Conservation (phyloP, 2,797 vertebrate genomes). For the Lepilemur septentrionalis region DNA sequence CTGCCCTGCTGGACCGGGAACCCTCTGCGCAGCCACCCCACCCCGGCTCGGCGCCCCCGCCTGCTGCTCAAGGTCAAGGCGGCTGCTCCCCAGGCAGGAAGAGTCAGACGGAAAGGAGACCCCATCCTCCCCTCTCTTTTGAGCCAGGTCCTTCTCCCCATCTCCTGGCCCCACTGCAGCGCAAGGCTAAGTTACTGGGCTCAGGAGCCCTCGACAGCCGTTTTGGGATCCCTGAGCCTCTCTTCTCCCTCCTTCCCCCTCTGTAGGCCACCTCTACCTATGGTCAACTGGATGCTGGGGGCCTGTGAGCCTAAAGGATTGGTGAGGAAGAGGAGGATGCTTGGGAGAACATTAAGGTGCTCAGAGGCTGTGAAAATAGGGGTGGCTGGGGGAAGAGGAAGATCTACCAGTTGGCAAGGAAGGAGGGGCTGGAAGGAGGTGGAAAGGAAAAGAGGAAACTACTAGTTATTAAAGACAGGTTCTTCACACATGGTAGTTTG, state of each 20-base stretch:
- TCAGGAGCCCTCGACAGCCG: background rate
- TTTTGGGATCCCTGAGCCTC: background rate
- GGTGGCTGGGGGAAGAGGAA: background rate
- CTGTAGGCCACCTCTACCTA: background rate
- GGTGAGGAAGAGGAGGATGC: background rate
- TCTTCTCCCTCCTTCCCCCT: background rate
- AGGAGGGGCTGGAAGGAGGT: background rate
- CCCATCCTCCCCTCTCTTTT: background rate
- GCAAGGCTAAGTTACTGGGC: background rate
- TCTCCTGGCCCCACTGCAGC: background rate
- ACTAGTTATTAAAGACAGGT: background rate
- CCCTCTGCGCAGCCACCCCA: background rate
- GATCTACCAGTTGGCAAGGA: background rate
- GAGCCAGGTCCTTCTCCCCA: background rate
- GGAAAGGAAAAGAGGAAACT: background rate
- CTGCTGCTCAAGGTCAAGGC: conserved; percentile 55
- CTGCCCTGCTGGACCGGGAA: background rate
- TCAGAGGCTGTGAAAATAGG: background rate
- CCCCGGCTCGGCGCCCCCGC: background rate
- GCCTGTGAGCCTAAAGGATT: background rate
- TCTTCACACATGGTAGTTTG: background rate
- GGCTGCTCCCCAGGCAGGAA: background rate
- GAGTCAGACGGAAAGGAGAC: background rate
- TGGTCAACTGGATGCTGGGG: background rate
- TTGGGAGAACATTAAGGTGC: background rate